Percentiles rank a stretch among this genome's conserved stretches.
phyloP scores from a whole-genome alignment of 2,113 vertebrate species.

The Paradisaea rubra region DNA sequence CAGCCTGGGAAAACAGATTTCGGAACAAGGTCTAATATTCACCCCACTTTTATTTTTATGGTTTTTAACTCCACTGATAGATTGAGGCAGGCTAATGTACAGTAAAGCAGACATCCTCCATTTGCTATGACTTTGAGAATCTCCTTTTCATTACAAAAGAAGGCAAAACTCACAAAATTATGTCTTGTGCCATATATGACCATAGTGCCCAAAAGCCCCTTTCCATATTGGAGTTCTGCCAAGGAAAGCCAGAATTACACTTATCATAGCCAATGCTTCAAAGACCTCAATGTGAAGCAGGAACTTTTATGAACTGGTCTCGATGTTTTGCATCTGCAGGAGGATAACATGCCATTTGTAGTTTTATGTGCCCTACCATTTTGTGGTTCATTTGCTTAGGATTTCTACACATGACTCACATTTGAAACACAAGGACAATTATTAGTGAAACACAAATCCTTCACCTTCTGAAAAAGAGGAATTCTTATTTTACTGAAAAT shows the following conservation, averaged over 20 bases:
- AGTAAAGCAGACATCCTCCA: background rate
- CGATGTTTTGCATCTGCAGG: background rate
- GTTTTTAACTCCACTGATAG: background rate
- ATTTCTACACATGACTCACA: background rate
- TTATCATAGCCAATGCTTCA: background rate
- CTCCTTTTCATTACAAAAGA: background rate
- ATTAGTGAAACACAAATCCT: background rate
- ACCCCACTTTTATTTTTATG: background rate
- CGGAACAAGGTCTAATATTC: background rate
- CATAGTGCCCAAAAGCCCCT: background rate
- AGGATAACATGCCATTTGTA: background rate
- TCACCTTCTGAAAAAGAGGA: background rate
- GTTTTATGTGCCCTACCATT: background rate
- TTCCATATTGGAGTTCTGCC: background rate
- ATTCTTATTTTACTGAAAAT: background rate
- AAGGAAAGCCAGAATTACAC: background rate
- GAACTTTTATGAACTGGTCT: background rate
- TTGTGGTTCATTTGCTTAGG: background rate
- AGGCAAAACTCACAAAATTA: background rate
- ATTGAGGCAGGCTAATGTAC: background rate
- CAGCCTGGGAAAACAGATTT: background rate
- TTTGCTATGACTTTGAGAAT: background rate
- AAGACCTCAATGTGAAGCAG: background rate
- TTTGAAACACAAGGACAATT: background rate
- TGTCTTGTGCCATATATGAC: background rate